These are phyloP conservation scores for Malurus alboscapulatus DNA, from an alignment of 2,113 vertebrate genomes.

Conservation along the genomic window DNA sequence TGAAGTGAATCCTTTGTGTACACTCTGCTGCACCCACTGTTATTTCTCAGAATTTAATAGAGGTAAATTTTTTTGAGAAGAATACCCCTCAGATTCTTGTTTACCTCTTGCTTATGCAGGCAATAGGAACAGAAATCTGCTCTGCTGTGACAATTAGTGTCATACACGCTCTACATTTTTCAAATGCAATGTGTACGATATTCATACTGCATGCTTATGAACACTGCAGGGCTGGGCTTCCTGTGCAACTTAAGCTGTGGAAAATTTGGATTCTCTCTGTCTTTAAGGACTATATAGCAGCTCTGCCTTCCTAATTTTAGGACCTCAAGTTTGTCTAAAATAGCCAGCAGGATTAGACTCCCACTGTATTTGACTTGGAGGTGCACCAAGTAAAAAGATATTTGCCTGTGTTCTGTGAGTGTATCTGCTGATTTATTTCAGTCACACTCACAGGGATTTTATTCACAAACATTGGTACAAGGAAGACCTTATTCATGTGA, in stretches of 20 bases:
- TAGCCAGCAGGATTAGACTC: not conserved
- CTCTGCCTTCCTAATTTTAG: not conserved
- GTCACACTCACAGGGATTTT: not conserved
- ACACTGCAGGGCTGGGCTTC: not conserved
- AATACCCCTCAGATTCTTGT: not conserved
- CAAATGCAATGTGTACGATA: not conserved
- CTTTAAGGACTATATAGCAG: not conserved
- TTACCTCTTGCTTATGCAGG: not conserved
- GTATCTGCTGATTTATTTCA: not conserved
- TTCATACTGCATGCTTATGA: not conserved
- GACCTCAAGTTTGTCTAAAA: not conserved
- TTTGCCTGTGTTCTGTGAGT: not conserved
- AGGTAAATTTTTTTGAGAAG: not conserved
- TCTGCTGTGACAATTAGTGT: not conserved
- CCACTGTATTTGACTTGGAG: not conserved
- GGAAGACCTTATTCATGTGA: not conserved
- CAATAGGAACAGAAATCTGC: not conserved
- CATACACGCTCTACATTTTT: not conserved
- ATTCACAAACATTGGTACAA: not conserved
- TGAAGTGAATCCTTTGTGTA: not conserved
- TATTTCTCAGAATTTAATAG: not conserved
- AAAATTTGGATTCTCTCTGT: not conserved
- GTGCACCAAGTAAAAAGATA: not conserved
- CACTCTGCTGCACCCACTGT: not conserved
- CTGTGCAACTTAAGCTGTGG: not conserved